Percentiles rank a stretch among this genome's conserved stretches.
These are phyloP conservation scores for Meriones psammophilus DNA, from an alignment of 2,797 vertebrate species.

Conservation along the genomic window DNA sequence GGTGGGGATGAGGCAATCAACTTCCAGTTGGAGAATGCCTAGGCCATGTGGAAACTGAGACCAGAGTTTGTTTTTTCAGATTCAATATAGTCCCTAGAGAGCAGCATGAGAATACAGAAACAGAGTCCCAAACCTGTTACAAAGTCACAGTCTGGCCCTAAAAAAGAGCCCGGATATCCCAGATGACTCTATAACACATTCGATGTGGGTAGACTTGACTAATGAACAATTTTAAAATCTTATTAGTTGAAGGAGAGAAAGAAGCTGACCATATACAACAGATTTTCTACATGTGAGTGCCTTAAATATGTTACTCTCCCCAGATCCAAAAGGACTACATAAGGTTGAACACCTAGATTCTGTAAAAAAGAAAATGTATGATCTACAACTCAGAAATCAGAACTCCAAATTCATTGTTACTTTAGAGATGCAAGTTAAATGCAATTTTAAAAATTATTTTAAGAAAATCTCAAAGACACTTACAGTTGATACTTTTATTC, in stretches of 20 bases:
- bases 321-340: conserved; percentile 23
- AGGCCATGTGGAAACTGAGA: not conserved
- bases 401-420: not conserved
- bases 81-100: not conserved
- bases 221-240: conserved; percentile 7
- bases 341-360: not conserved
- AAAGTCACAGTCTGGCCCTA: not conserved
- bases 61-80: not conserved
- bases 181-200: not conserved
- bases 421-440: conserved; percentile 5
- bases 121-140: not conserved
- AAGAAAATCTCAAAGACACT: not conserved
- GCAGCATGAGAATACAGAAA: not conserved
- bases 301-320: conserved; percentile 15
- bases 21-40: not conserved
- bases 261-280: not conserved
- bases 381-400: conserved; percentile 41
- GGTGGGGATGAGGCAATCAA: not conserved
- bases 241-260: not conserved
- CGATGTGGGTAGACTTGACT: not conserved
- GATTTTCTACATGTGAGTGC: not conserved
- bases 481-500: not conserved
- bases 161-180: not conserved
- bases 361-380: conserved; percentile 18
- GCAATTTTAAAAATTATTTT: conserved; percentile 19